phyloP scores from a whole-genome alignment of 1,140 invertebrate species.

The Globodera ellingtonae region DNA sequence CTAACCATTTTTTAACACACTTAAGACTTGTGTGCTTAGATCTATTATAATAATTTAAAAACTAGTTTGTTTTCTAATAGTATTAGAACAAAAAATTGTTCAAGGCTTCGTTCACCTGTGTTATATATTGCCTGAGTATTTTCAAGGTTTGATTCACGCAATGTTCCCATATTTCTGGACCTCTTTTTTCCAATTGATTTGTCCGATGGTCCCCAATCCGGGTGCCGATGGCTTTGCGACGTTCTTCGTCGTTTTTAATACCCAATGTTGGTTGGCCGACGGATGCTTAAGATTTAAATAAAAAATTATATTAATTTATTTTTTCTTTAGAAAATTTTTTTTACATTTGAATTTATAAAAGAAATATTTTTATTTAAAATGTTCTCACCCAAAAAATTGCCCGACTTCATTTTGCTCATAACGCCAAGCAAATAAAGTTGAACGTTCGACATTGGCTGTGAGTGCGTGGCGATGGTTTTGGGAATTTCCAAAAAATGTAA shows the following conservation, averaged over 20 bases:
- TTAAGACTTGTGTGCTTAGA: too few relatives aligned
- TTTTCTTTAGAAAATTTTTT: not conserved
- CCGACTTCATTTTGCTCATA: not conserved
- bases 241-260: not conserved
- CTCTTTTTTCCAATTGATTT: not conserved
- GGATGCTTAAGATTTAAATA: not conserved
- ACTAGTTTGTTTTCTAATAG: too few relatives aligned
- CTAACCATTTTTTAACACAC: too few relatives aligned
- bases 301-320: not conserved
- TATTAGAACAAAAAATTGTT: too few relatives aligned
- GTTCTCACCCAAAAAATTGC: not conserved
- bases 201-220: not conserved
- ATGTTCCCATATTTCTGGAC: not conserved
- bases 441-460: not conserved
- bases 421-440: not conserved
- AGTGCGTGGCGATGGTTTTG: not conserved
- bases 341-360: not conserved
- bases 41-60: too few relatives aligned
- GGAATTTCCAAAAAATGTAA: not conserved
- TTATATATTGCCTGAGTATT: not conserved
- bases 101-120: not conserved
- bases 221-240: not conserved
- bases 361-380: not conserved
- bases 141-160: not conserved
- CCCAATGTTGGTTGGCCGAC: not conserved